A percentile compares a stretch with the other conserved stretches of the same genome.
These are phyloP conservation scores for Tiaroga cobitis DNA, from an alignment of 2,797 vertebrate species.

Conservation along the genomic window DNA sequence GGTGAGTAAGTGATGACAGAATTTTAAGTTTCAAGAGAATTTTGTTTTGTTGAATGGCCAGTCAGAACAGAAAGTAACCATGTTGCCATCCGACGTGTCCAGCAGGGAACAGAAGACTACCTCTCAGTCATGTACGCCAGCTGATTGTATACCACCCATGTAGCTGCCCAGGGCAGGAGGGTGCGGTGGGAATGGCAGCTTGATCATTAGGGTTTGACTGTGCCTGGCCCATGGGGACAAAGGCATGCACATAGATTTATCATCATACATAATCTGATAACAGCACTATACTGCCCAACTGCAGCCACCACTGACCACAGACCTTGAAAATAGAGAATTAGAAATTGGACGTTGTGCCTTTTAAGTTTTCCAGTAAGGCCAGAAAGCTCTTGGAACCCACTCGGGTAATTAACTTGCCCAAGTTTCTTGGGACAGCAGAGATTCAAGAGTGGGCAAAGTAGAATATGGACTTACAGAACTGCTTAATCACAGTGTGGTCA, in stretches of 20 bases:
- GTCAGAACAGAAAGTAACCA: neutral
- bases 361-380: neutral
- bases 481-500: constrained; percentile 17
- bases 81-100: neutral
- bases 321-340: constrained; percentile 14
- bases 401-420: constrained; percentile 28
- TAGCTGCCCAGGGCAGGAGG: constrained; percentile 39
- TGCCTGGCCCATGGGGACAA: constrained; percentile 35
- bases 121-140: constrained; percentile 37
- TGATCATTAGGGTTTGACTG: constrained; percentile 43
- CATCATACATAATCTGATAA: constrained; percentile 56
- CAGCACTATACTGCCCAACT: constrained; percentile 25
- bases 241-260: constrained; percentile 47
- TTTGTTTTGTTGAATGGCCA: neutral
- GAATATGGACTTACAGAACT: constrained; percentile 23
- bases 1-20: neutral
- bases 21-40: neutral
- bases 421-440: constrained; percentile 2
- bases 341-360: constrained; percentile 1
- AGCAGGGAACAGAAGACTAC: constrained; percentile 1
- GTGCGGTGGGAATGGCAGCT: constrained; percentile 40
- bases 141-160: constrained; percentile 53
- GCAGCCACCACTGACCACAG: constrained; percentile 11
- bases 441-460: neutral
- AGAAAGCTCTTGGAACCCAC: constrained; percentile 6